Base-by-base conservation (phyloP, 2,888 invertebrate species). In the Lithosia quadra region DNA sequence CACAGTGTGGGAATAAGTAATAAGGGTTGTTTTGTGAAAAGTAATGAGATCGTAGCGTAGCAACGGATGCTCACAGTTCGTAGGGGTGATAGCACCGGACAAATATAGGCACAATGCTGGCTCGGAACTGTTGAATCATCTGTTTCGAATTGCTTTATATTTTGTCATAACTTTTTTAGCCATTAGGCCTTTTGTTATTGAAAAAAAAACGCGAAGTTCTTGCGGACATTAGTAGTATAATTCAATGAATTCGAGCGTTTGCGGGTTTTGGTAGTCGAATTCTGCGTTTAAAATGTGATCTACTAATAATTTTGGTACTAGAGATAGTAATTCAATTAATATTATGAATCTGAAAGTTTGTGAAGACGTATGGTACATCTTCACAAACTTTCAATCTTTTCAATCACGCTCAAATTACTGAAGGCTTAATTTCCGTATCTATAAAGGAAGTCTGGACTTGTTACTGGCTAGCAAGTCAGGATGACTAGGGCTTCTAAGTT, bases 21-120 rank as follows among this genome's bases (percentile, higher is more conserved):
- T 79, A 77, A 83, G 88, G 90, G 89, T 86, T 86, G 86, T 81
- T 88, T 80, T 81, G 81, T 80, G 79, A 75, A 82, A 78, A 77
- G 82, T 81, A 79, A 63, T 79, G 84, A 67, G 79, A 76, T 72
- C 79, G 90, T 91, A 85, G 84, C 86, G 77, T 89, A 85, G 86
- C 86, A 85, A 92, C 87, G 90, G 74, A 81, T 76, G 59, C 71
- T 43, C 56, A 68, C 56, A 60, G 66, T 71, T 76, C 61, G 66
- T 67, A 76, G 68, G 76, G 69, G 76, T 68, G 74, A 59, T 67
- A 75, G 67, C 67, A 71, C 69, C 66, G 72, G 73, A 68, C 79
- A 70, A 74, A 71, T 72, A 76, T 64, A n/a, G n/a, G n/a, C n/a
- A 78, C 69, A 80, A 71, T 49, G 73, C 69, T 67, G 69, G 69